Evolutionary conservation across 2,888 invertebrate genomes (phyloP).

Genomic region (Autographa pulchrina): DNA sequence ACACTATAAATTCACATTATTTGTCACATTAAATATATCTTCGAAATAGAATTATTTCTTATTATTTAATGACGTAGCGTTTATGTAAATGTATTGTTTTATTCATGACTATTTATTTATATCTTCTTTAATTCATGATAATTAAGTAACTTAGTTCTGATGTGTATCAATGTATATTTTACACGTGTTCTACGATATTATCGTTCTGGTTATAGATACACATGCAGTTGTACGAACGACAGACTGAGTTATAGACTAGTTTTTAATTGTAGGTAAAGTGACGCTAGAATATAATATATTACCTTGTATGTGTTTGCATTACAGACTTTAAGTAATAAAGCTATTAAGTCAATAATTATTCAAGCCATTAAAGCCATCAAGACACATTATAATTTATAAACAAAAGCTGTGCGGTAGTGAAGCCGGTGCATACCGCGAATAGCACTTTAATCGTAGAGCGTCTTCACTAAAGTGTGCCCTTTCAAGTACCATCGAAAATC

Average conservation of each 20-base stretch:
- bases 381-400: background rate
- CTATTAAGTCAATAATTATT: conserved; percentile 1
- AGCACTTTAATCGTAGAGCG: conserved; percentile 29
- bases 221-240: background rate
- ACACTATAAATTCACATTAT: background rate
- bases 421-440: conserved; percentile 25
- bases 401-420: background rate
- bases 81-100: conserved; percentile 3
- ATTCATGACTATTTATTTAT: background rate
- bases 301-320: background rate
- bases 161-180: conserved; percentile 2
- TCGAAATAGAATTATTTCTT: background rate
- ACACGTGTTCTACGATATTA: conserved; percentile 5
- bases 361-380: conserved; percentile 1
- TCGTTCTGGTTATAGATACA: background rate
- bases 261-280: conserved; percentile 4
- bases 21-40: background rate
- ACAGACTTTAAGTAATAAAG: background rate
- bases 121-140: background rate
- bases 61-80: background rate
- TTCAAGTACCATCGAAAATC: conserved; percentile 47
- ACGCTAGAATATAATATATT: conserved; percentile 1
- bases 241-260: background rate
- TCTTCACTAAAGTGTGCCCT: conserved; percentile 37
- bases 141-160: conserved; percentile 2